A percentile compares a stretch with the other conserved stretches of the same genome.
These are phyloP conservation scores for Pammene fasciana DNA, from an alignment of 2,888 invertebrate genomes.

Conservation along the genomic window DNA sequence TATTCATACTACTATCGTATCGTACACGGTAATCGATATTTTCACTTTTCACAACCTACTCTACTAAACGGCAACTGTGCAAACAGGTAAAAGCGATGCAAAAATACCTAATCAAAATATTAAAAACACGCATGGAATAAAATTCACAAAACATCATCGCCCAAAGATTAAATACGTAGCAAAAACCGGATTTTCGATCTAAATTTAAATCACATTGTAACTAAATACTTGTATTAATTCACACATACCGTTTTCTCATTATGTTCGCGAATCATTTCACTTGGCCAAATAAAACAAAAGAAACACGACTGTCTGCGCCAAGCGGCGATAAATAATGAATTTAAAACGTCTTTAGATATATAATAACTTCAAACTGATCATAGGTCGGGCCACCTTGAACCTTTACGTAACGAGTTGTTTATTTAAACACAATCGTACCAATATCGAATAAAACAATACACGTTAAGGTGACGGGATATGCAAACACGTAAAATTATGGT, in stretches of 20 bases:
- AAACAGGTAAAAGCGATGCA: no score
- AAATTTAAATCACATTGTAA: slow-evolving; percentile 14
- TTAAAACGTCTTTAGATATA: background rate
- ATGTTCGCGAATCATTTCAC: slow-evolving; percentile 53
- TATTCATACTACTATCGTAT: no score
- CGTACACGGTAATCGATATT: no score
- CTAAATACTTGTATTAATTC: background rate
- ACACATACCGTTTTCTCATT: slow-evolving; percentile 53
- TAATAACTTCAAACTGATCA: slow-evolving; percentile 17
- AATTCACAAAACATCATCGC: background rate
- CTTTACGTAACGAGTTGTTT: slow-evolving; percentile 24
- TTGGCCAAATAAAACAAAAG: slow-evolving; percentile 31
- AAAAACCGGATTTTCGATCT: slow-evolving; percentile 13
- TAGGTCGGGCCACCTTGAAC: slow-evolving; percentile 40
- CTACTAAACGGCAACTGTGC: no score
- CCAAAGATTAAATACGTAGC: slow-evolving; percentile 11
- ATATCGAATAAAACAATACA: background rate
- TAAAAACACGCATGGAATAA: background rate
- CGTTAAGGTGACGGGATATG: no score
- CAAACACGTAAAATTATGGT: no score
- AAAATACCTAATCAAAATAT: no score
- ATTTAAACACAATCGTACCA: slow-evolving; percentile 13
- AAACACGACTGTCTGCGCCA: slow-evolving; percentile 44
- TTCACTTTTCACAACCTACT: no score
- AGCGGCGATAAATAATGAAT: slow-evolving; percentile 17